phyloP scores from a whole-genome alignment of 2,888 invertebrate species.

The Caenorhabditis doughertyi region DNA sequence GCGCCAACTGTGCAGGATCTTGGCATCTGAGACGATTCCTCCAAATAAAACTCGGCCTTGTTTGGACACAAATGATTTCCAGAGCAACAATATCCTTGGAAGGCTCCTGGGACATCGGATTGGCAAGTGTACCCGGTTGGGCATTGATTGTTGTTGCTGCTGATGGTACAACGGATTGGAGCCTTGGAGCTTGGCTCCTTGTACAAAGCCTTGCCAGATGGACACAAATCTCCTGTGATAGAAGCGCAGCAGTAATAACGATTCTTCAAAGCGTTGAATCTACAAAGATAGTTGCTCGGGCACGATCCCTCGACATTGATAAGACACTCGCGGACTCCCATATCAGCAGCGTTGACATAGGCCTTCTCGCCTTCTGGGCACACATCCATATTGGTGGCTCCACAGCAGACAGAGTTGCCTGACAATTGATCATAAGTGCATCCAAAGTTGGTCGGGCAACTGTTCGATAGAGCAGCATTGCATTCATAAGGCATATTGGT shows the following conservation, averaged over 20 bases:
- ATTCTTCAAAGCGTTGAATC: constrained; percentile 80
- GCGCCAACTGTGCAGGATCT: constrained; percentile 81
- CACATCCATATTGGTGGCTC: constrained; percentile 82
- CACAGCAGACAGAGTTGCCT: constrained; percentile 81
- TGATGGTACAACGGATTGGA: constrained; percentile 79
- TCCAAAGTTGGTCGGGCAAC: constrained; percentile 81
- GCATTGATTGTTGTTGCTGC: constrained; percentile 76
- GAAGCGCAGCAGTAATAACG: constrained; percentile 82
- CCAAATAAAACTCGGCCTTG: constrained; percentile 81
- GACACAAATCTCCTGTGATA: constrained; percentile 81
- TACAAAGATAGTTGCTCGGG: constrained; percentile 81
- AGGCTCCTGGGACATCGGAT: constrained; percentile 81
- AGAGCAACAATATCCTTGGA: constrained; percentile 82
- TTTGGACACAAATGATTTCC: constrained; percentile 80
- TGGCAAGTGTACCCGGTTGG: constrained; percentile 80
- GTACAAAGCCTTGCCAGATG: constrained; percentile 81
- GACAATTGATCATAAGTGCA: constrained; percentile 81
- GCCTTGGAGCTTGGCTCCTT: constrained; percentile 78
- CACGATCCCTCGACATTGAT: constrained; percentile 82
- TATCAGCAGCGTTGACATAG: constrained; percentile 81
- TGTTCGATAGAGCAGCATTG: constrained; percentile 80
- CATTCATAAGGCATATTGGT: constrained; percentile 81
- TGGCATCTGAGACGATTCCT: constrained; percentile 81
- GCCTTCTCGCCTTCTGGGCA: constrained; percentile 82
- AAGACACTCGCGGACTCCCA: constrained; percentile 81